Base-by-base conservation (phyloP, 2,113 vertebrate species). In the Balaeniceps rex region DNA sequence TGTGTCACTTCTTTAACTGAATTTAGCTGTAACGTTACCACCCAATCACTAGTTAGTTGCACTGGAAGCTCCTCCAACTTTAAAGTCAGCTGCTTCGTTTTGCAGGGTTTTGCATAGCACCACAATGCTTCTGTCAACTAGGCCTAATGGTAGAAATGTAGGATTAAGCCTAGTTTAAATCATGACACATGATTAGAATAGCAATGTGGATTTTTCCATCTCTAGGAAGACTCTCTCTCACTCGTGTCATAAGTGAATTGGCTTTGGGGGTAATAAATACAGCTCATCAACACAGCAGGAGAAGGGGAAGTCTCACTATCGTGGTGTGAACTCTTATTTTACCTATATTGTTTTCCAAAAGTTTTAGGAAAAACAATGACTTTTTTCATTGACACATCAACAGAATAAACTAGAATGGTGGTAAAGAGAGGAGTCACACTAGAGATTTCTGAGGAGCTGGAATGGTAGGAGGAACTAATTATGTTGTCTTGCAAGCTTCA, bases 391-490 rank as follows among this genome's bases (percentile, higher is more conserved):
- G 81, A 54, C 21, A 65, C n/a, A 83, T 55, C 78, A 93, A 72
- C 52, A 80, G 58, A 83, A n/a, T 49, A 80, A 80, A 76, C 71
- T 61, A 51, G 4, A 92, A 92, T 44, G 84, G 65, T 82, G 57
- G 34, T 83, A 78, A 87, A 72, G 42, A 71, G 47, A 94, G 34
- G 49, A 87, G 38, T 52, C 75, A 80, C 66, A 79, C 57, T n/a
- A 46, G 81, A 69, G 63, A 85, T n/a, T 83, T 90, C 66, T 63
- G 89, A 93, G 70, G 74, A 93, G 61, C 74, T 79, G 57, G n/a
- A 91, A 84, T 38, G n/a, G 89, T 83, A 82, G 66, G 63, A 96
- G 70, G 78, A 95, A 95, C 87, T 86, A 95, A 97, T 96, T 93
- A 96, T 7, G 36, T 76, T 90, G 82, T 96, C 94, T 89, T 77